A percentile compares a stretch with the other conserved stretches of the same genome.
phyloP scores from a whole-genome alignment of 2,113 vertebrate species.

The Chlorocebus sabaeus region DNA sequence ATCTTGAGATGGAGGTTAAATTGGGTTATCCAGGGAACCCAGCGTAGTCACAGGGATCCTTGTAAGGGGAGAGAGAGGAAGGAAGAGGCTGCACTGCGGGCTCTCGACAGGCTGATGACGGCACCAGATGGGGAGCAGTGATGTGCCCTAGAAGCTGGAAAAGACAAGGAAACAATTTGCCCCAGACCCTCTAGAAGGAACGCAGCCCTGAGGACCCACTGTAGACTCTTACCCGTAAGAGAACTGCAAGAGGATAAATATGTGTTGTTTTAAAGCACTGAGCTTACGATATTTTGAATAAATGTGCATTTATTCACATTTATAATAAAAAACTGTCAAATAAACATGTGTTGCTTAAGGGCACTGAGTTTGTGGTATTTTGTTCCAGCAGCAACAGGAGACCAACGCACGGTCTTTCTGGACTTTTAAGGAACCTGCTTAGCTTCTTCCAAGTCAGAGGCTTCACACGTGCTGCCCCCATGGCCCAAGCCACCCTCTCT shows the following conservation, averaged over 20 bases:
- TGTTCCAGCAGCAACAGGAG: neutral
- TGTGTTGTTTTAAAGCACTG: neutral
- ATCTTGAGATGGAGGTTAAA: neutral
- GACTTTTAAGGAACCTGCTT: neutral
- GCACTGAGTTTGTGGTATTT: neutral
- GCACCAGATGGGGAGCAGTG: neutral
- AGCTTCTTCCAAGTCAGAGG: neutral
- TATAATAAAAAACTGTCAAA: neutral
- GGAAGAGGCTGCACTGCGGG: accelerated
- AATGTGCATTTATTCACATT: no score
- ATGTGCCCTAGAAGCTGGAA: neutral
- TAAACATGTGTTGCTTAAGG: neutral
- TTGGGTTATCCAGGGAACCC: neutral
- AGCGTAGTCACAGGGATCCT: neutral
- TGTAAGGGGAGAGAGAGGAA: neutral
- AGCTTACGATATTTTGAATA: neutral
- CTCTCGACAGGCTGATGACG: neutral
- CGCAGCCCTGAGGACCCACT: neutral
- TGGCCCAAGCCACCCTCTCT: neutral
- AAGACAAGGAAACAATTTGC: neutral
- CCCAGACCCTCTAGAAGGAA: neutral
- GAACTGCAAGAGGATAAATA: neutral
- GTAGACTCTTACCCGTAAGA: no score
- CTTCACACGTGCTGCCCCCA: no score
- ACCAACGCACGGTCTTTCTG: neutral